Evolutionary conservation across 2,888 invertebrate species (phyloP).

Genomic region (Phortica magna): DNA sequence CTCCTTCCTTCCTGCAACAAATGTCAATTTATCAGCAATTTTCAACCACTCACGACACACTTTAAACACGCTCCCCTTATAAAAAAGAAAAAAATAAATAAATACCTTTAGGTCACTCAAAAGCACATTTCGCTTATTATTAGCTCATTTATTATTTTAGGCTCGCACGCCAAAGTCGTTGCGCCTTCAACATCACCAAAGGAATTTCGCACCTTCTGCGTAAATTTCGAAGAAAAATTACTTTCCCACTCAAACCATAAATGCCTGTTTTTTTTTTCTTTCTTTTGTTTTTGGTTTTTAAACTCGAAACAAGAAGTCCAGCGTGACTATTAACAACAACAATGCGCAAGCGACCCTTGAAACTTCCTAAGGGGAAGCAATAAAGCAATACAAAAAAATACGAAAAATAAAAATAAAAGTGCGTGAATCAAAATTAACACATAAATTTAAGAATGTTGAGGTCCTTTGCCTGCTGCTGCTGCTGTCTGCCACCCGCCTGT

Average conservation of each 20-base stretch:
- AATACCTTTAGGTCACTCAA: conserved; percentile 66
- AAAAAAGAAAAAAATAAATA: not conserved
- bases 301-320: conserved; percentile 4
- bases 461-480: not conserved
- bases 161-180: not conserved
- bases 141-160: conserved; percentile 73
- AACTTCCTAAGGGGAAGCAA: conserved; percentile 34
- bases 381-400: conserved; percentile 52
- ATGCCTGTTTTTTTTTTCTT: not conserved
- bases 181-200: conserved; percentile 58
- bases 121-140: conserved; percentile 76
- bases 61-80: not conserved
- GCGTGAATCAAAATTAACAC: conserved; percentile 76
- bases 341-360: not conserved
- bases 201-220: conserved; percentile 20
- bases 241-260: not conserved
- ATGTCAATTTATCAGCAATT: conserved; percentile 60
- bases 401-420: conserved; percentile 56
- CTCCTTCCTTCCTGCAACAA: conserved; percentile 47
- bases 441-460: conserved; percentile 73
- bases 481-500: not conserved
- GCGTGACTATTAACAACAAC: conserved; percentile 9
- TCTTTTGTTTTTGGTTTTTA: not conserved
- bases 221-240: conserved; percentile 44
- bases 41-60: conserved; percentile 25